Evolutionary conservation across 2,113 vertebrate genomes (phyloP).

Genomic region (Phycodurus eques): DNA sequence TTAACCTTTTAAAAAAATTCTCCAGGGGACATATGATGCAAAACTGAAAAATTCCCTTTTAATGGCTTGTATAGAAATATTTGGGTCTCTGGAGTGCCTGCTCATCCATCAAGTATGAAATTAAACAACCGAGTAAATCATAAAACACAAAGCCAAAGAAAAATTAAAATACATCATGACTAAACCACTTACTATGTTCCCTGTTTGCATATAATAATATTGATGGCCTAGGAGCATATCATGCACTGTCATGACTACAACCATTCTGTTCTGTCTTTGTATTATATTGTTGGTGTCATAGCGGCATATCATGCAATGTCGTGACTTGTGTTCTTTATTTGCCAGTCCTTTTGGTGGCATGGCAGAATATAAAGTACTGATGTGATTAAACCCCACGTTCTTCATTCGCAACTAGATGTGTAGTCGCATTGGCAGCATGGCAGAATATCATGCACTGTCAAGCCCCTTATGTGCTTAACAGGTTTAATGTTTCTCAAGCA

Average conservation of each 20-base stretch:
- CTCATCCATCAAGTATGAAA: neutral
- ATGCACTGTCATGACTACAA: neutral
- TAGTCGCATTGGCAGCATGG: too few species aligned
- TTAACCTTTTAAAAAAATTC: neutral
- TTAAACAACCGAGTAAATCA: too few species aligned
- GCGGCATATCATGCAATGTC: neutral
- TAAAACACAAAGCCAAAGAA: too few species aligned
- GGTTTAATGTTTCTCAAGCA: too few species aligned
- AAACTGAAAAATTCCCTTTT: neutral
- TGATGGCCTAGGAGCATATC: neutral
- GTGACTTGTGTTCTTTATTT: neutral
- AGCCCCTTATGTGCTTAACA: too few species aligned
- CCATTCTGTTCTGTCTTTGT: neutral
- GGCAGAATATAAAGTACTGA: too few species aligned
- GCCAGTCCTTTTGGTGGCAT: too few species aligned
- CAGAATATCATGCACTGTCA: too few species aligned
- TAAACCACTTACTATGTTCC: too few species aligned
- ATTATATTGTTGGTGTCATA: neutral
- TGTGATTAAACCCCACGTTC: too few species aligned
- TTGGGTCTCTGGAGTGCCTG: neutral
- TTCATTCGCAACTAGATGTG: too few species aligned
- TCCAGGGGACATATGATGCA: neutral
- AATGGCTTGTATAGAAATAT: neutral
- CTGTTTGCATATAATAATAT: neutral
- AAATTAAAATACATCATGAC: too few species aligned